Base-by-base conservation (phyloP, 2,888 invertebrate genomes). In the Epinotia brunnichana region DNA sequence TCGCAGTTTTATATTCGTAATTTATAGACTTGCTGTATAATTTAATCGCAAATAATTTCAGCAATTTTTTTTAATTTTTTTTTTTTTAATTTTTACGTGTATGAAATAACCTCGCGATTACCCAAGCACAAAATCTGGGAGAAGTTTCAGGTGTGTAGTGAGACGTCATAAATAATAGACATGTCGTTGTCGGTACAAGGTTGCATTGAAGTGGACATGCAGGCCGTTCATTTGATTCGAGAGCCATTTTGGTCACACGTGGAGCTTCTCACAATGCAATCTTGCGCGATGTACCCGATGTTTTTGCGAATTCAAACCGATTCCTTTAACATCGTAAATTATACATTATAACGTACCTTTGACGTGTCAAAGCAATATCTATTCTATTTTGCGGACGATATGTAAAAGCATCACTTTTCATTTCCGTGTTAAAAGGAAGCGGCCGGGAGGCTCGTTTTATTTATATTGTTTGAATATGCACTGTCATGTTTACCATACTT, bases 151-250 rank as follows among this genome's bases (percentile, higher is more conserved):
- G 39, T 11, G 7, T 35, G 1, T 35, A 35, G 2, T 35, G 64
- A 35, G n/a, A 53, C 48, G 19, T 54, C 21, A 41, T 70, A 64
- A 72, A 70, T 70, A 74, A 69, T 74, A 74, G 53, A 74, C 21
- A 24, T 74, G 13, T 13, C 2, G 11, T 13, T 15, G 13, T 13
- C 1, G 0, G 57, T 24, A 56, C 54, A 57, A 57, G 53, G 69
- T 66, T 61, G 76, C 75, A 76, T 73, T 73, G 75, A 53, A 75
- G 72, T 71, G 76, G 75, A 74, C 76, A 71, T 74, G 71, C 74
- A 54, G 61, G 29, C 60, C 74, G 76, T 79, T 73, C 76, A 79
- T 77, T 75, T 66, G 35, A 72, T 74, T 77, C 76, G 76, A 76
- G 74, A 48, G 66, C 74, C 76, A 70, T 74, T 79, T 77, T 76